phyloP scores from a whole-genome alignment of 92 coral and sea anemone genomes.

The Porites divaricata region DNA sequence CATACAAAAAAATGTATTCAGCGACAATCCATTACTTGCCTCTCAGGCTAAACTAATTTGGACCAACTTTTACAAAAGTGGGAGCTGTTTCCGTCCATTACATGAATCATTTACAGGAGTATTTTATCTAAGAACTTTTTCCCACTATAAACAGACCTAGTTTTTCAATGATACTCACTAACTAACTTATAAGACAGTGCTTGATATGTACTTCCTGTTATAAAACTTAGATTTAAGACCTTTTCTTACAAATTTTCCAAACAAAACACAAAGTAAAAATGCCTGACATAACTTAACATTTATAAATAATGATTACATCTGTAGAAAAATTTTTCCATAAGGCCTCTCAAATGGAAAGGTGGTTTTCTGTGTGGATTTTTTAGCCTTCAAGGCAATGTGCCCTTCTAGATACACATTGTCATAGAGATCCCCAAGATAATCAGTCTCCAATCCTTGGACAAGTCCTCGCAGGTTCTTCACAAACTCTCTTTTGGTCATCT shows the following conservation, averaged over 20 bases:
- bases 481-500: constrained; percentile 98
- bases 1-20: too few species aligned
- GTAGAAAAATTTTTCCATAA: constrained; percentile 92
- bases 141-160: too few species aligned
- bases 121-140: too few species aligned
- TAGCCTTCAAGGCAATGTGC: constrained; percentile 84
- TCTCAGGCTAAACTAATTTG: too few species aligned
- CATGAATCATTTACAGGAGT: too few species aligned
- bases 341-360: constrained; percentile 94
- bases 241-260: not conserved
- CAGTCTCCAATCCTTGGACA: constrained; percentile 82
- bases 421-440: constrained; percentile 93
- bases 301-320: constrained; percentile 43
- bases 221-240: not conserved
- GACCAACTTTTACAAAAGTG: too few species aligned
- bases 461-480: constrained; percentile 96
- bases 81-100: too few species aligned
- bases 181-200: too few species aligned
- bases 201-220: too few species aligned
- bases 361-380: constrained; percentile 72
- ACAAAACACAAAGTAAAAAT: not conserved
- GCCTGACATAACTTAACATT: constrained; percentile 3
- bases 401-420: constrained; percentile 91
- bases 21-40: too few species aligned
- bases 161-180: too few species aligned